Percentiles rank a stretch among this genome's conserved stretches.
These are phyloP conservation scores for Arizona elegans DNA, from an alignment of 2,113 vertebrate genomes.

Conservation along the genomic window DNA sequence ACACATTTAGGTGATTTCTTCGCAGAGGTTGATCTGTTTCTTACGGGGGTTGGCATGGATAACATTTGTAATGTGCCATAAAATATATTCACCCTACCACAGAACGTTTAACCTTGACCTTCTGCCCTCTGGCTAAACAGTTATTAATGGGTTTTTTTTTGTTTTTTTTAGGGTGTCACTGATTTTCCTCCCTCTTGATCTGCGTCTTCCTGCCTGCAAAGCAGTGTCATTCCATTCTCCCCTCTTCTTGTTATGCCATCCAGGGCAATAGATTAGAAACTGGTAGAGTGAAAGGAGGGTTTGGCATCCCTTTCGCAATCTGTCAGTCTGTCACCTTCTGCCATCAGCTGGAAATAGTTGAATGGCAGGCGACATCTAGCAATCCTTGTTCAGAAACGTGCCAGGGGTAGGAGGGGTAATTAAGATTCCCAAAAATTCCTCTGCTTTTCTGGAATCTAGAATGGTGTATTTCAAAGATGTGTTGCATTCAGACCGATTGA, in stretches of 20 bases:
- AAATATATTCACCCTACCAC: background rate
- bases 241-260: background rate
- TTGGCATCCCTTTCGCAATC: background rate
- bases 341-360: background rate
- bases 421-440: background rate
- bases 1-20: background rate
- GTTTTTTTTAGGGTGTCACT: background rate
- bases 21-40: too few species aligned
- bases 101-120: background rate
- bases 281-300: background rate
- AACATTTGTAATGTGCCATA: background rate
- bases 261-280: slow-evolving; percentile 1
- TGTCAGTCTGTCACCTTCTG: slow-evolving; percentile 11
- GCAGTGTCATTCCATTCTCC: background rate
- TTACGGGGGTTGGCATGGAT: too few species aligned
- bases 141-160: background rate
- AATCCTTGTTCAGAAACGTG: background rate
- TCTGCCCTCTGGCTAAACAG: background rate
- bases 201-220: background rate
- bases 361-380: background rate
- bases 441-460: background rate
- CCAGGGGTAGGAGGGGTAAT: background rate
- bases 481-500: background rate
- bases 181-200: background rate
- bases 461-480: background rate